Conservation (phyloP, 2,797 vertebrate genomes). For the Artibeus lituratus region DNA sequence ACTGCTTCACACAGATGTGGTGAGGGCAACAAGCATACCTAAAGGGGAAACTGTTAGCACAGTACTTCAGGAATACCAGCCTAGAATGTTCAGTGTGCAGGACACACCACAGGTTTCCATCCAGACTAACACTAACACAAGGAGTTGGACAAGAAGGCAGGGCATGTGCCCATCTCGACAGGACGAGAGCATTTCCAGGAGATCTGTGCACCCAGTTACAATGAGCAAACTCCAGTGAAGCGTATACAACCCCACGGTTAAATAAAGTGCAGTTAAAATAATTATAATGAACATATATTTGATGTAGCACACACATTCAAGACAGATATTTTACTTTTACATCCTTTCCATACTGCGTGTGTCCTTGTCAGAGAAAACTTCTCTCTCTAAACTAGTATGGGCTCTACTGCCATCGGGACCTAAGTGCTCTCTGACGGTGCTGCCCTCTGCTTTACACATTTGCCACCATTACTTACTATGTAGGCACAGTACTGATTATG, state of each 20-base stretch:
- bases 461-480: not conserved
- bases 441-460: not conserved
- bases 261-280: not conserved
- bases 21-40: not conserved
- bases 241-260: not conserved
- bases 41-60: not conserved
- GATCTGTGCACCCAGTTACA: not conserved
- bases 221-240: not conserved
- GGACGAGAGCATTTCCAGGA: not conserved
- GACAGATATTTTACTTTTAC: not conserved
- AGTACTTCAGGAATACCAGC: not conserved
- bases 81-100: not conserved
- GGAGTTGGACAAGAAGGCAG: not conserved
- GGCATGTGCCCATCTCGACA: not conserved
- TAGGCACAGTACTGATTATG: not conserved
- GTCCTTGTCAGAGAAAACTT: not conserved
- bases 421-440: not conserved
- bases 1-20: not conserved
- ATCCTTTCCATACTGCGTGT: not conserved
- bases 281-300: not conserved
- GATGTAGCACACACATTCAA: not conserved
- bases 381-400: not conserved
- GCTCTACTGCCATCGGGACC: no score
- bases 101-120: not conserved
- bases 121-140: not conserved